Percentiles rank a stretch among this genome's conserved stretches.
These are phyloP conservation scores for Miichthys miiuy DNA, from an alignment of 2,797 vertebrate genomes.

Conservation along the genomic window DNA sequence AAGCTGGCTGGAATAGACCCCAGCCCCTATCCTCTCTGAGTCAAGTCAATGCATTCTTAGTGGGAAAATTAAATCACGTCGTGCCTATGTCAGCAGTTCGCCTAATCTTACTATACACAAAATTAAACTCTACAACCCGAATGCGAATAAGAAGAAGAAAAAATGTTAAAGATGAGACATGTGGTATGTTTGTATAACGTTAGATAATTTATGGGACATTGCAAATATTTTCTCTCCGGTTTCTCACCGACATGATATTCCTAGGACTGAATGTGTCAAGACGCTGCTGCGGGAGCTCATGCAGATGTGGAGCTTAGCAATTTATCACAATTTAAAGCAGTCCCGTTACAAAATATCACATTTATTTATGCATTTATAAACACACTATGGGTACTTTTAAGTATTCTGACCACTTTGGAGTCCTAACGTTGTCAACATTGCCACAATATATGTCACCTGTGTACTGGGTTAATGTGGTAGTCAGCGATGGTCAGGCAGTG, in stretches of 20 bases:
- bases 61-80: conserved; percentile 68
- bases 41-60: conserved; percentile 64
- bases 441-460: conserved; percentile 77
- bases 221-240: conserved; percentile 59
- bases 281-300: conserved; percentile 58
- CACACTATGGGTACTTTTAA: conserved; percentile 1
- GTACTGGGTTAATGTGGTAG: conserved; percentile 46
- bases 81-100: conserved; percentile 37
- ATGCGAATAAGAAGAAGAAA: not conserved
- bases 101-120: conserved; percentile 9
- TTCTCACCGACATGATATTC: conserved; percentile 65
- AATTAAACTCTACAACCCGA: conserved; percentile 22
- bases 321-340: conserved; percentile 6
- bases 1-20: conserved; percentile 77
- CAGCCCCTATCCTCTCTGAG: conserved; percentile 62
- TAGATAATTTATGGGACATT: not conserved
- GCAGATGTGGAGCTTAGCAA: conserved; percentile 70
- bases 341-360: not conserved
- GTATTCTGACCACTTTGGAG: conserved; percentile 18
- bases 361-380: not conserved
- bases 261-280: conserved; percentile 57
- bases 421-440: conserved; percentile 19
- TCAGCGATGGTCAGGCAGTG: conserved; percentile 71
- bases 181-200: not conserved
- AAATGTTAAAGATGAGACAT: not conserved